phyloP scores from a whole-genome alignment of 1,140 invertebrate species.

The Xylocopa sonorina region DNA sequence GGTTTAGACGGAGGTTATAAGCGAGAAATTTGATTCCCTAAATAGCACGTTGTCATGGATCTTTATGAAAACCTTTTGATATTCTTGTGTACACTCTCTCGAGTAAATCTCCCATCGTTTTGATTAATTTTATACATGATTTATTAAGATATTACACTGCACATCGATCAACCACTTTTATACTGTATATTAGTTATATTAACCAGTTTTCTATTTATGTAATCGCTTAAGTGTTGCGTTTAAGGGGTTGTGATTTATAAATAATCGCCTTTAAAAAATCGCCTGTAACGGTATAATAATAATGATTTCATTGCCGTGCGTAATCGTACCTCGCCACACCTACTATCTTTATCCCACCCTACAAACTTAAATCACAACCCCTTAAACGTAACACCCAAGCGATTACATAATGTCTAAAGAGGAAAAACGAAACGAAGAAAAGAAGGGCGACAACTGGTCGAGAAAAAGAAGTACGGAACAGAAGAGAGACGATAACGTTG shows the following conservation, averaged over 20 bases:
- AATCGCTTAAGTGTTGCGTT: no score
- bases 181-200: no score
- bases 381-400: no score
- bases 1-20: not conserved
- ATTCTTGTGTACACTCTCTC: not conserved
- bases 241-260: no score
- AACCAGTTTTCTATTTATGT: no score
- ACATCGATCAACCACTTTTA: no score
- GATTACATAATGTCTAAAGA: no score
- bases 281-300: not conserved
- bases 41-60: not conserved
- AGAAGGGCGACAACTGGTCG: no score
- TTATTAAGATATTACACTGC: no score
- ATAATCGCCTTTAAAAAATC: not conserved
- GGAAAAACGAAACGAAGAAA: not conserved
- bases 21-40: not conserved
- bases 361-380: no score
- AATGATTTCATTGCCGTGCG: constrained; percentile 11
- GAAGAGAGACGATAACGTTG: no score
- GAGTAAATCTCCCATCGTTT: not conserved
- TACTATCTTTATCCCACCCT: not conserved
- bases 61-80: not conserved
- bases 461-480: not conserved
- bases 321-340: not conserved
- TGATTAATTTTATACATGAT: no score